Evolutionary conservation across 2,888 invertebrate genomes (phyloP).

Genomic region (Ormyrus labotus): DNA sequence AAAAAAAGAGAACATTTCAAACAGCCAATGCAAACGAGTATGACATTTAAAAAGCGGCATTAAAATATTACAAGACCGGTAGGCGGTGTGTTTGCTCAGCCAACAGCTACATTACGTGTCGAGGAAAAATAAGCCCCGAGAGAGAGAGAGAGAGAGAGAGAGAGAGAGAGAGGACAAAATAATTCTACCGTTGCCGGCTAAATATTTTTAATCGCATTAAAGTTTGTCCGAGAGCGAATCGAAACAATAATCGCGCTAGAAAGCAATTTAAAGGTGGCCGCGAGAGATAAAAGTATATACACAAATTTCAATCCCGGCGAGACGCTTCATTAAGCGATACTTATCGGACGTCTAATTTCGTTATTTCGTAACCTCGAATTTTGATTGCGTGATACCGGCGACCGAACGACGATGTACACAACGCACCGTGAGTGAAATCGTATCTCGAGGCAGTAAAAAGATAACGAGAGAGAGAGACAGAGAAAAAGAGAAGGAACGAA

Average conservation of each 20-base stretch:
- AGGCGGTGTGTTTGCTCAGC: constrained; percentile 9
- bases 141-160: background rate
- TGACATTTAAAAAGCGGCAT: constrained; percentile 7
- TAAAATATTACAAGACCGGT: constrained; percentile 18
- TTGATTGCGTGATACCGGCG: background rate
- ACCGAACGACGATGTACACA: background rate
- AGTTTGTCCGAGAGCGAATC: too few species aligned
- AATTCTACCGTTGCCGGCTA: background rate
- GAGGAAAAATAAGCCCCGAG: background rate
- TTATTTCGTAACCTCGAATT: background rate
- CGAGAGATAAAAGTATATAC: background rate
- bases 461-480: constrained; percentile 26
- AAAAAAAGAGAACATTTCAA: constrained; percentile 1
- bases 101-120: constrained; percentile 12
- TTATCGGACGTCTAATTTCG: background rate
- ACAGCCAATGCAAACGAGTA: too few species aligned
- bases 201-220: background rate
- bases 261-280: background rate
- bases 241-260: too few species aligned
- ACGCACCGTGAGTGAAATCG: background rate
- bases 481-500: constrained; percentile 14
- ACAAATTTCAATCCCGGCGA: background rate
- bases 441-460: constrained; percentile 9
- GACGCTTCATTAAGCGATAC: background rate
- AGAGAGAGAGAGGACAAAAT: background rate